Conservation (phyloP, 2,113 vertebrate genomes). For the Epinephelus moara region DNA sequence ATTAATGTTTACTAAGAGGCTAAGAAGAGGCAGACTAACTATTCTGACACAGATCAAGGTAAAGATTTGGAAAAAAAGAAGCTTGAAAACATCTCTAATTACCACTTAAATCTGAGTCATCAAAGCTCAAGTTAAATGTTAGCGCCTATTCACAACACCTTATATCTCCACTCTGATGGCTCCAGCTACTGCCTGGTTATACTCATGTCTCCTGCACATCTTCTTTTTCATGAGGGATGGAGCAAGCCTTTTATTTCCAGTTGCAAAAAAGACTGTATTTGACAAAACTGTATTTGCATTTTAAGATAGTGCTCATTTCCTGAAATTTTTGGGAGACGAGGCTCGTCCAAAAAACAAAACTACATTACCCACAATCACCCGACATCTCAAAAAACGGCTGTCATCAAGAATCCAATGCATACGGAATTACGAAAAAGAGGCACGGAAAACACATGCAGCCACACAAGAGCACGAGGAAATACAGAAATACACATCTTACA, state of each 20-base stretch:
- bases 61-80: neutral
- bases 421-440: neutral
- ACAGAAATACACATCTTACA: neutral
- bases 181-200: conserved; percentile 1
- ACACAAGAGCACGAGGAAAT: conserved; percentile 3
- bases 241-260: neutral
- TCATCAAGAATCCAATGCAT: conserved; percentile 43
- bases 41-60: conserved; percentile 15
- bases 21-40: neutral
- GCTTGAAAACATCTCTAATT: conserved; percentile 44
- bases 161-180: conserved; percentile 21
- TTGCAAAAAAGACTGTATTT: neutral
- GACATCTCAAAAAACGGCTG: conserved; percentile 2
- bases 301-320: conserved; percentile 10
- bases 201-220: neutral
- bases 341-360: conserved; percentile 23
- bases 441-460: neutral
- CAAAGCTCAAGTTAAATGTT: conserved; percentile 41
- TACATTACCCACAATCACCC: conserved; percentile 8
- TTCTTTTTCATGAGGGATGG: too few relatives aligned
- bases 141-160: conserved; percentile 9
- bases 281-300: conserved; percentile 25
- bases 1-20: conserved; percentile 36
- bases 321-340: neutral
- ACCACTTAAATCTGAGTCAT: conserved; percentile 37